Base-by-base conservation (phyloP, 2,797 vertebrate species). In the Helostoma temminkii region DNA sequence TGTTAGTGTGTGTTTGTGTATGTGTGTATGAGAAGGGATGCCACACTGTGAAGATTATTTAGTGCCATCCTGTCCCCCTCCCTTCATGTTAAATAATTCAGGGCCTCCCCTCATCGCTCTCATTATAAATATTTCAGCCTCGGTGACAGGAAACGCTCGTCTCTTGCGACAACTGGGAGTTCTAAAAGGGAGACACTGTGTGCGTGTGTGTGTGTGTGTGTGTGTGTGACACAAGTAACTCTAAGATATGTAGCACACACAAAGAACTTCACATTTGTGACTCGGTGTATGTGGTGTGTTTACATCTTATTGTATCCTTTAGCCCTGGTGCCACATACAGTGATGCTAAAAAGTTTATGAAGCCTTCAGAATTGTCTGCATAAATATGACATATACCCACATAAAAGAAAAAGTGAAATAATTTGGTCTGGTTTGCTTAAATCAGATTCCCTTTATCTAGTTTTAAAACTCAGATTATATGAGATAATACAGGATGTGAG, bases 71-170 rank as follows among this genome's bases (percentile, higher is more conserved):
- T 61, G 45, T 34, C 64, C 64, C 65, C 66, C 91, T 88, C 89
- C 60, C 91, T 90, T 90, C 89, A 84, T 93, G 93, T 95, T 96
- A 91, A 90, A 96, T 96, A 94, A 96, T 96, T 96, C 94, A 97
- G 88, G 89, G 90, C 89, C 91, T 92, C 90, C 89, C 73, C 91
- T 95, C 95, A 95, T 95, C 93, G 90, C 93, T 94, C 93, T 94
- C 93, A 94, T 95, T 94, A 95, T 96, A 95, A 97, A 97, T 96
- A 96, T 96, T 96, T 96, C 94, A 96, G 95, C 93, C 90, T 92
- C 89, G 86, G 95, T 95, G 96, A 96, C 93, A 94, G 92, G 92
- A 94, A 94, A 93, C 92, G 92, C 93, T 93, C 92, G 91, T 94
- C 94, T 95, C 94, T 87, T 92, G 93, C 88, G 84, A 94, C 94